Percentiles rank a stretch among this genome's conserved stretches.
Evolutionary conservation across 1,140 invertebrate species (phyloP).

Genomic region (Drosophila tropicalis): DNA sequence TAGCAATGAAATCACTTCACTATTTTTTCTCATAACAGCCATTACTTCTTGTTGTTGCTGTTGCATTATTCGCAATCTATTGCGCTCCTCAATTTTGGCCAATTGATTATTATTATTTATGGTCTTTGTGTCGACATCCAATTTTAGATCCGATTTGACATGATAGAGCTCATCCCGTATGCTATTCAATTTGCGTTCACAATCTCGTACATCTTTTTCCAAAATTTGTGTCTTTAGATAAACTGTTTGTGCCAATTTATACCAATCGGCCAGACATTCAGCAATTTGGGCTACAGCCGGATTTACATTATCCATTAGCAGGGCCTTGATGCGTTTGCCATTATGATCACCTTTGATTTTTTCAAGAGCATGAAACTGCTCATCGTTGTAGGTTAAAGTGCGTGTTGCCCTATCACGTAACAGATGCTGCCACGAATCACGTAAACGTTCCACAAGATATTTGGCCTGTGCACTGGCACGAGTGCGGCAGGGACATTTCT

Average conservation of each 20-base stretch:
- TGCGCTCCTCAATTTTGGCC: conserved; percentile 75
- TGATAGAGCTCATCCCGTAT: conserved; percentile 76
- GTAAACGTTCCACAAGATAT: conserved; percentile 90
- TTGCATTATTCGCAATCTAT: conserved; percentile 65
- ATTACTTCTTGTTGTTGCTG: conserved; percentile 70
- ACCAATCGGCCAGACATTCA: conserved; percentile 91
- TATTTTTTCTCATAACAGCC: conserved; percentile 63
- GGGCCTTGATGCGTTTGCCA: conserved; percentile 86
- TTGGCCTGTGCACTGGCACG: conserved; percentile 88
- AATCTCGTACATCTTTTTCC: conserved; percentile 87
- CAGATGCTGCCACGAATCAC: conserved; percentile 96
- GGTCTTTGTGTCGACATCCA: conserved; percentile 60
- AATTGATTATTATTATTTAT: conserved; percentile 71
- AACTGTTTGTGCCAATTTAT: conserved; percentile 91
- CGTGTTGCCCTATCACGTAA: conserved; percentile 93
- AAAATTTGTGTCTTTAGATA: conserved; percentile 89
- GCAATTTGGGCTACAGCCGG: conserved; percentile 87
- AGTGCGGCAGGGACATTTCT: conserved; percentile 87
- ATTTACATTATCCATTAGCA: conserved; percentile 87
- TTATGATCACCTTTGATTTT: conserved; percentile 89
- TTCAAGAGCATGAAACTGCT: conserved; percentile 96
- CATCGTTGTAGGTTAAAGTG: conserved; percentile 94
- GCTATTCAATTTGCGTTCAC: conserved; percentile 82
- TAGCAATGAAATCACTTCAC: conserved; percentile 56
- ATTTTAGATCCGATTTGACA: conserved; percentile 70